phyloP scores from a whole-genome alignment of 1,140 invertebrate species.

The Anadara kagoshimensis region DNA sequence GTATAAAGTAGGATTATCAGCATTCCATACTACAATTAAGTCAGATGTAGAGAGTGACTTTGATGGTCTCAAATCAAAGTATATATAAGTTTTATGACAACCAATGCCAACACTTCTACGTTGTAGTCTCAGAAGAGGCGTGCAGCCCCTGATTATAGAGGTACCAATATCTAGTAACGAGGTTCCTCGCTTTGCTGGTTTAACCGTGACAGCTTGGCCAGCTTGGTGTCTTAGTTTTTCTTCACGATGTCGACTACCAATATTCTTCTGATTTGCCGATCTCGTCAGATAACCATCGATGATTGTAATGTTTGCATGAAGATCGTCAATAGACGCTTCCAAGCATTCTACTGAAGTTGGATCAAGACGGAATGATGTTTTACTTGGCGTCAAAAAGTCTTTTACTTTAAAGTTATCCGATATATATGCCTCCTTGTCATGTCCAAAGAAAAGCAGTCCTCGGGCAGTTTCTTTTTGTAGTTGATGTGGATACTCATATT shows the following conservation, averaged over 20 bases:
- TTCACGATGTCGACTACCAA: constrained; percentile 26
- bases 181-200: background rate
- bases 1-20: too few relatives aligned
- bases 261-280: constrained; percentile 32
- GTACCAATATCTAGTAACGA: constrained; percentile 23
- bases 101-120: background rate
- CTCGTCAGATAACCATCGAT: constrained; percentile 29
- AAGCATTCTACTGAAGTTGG: constrained; percentile 33
- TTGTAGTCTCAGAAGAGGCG: constrained; percentile 14
- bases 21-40: too few relatives aligned
- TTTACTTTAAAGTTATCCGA: constrained; percentile 35
- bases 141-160: constrained; percentile 35
- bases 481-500: constrained; percentile 24
- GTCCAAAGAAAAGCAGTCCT: constrained; percentile 22
- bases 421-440: constrained; percentile 2
- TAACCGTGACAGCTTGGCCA: constrained; percentile 42
- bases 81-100: too few relatives aligned
- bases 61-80: too few relatives aligned
- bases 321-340: constrained; percentile 22
- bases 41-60: too few relatives aligned
- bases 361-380: constrained; percentile 39
- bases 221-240: constrained; percentile 35
- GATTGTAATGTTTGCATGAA: constrained; percentile 20
- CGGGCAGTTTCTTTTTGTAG: constrained; percentile 21
- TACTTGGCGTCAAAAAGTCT: constrained; percentile 29